Conservation (phyloP, 2,113 vertebrate genomes). For the Nyctibius bracteatus region DNA sequence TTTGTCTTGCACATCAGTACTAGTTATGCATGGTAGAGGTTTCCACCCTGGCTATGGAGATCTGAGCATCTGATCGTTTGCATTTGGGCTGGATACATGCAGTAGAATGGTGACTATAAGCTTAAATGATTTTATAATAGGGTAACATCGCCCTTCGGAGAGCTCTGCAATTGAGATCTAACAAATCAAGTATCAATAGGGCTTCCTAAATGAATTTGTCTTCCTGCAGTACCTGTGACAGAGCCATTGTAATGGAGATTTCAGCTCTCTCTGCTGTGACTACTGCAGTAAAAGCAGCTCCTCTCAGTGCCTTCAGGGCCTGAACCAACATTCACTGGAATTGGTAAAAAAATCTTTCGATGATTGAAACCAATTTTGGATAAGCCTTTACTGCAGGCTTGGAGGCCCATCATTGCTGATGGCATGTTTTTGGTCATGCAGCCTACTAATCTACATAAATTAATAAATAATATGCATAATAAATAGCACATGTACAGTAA, state of each 20-base stretch:
- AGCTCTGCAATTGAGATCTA: constrained; percentile 16
- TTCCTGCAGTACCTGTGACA: constrained; percentile 30
- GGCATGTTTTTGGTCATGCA: constrained; percentile 14
- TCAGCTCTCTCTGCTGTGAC: neutral
- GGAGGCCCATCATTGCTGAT: neutral
- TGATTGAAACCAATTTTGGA: neutral
- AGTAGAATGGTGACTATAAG: neutral
- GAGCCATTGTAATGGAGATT: constrained; percentile 28
- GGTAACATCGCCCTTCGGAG: neutral
- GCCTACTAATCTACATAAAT: constrained; percentile 47
- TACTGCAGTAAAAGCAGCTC: constrained; percentile 5
- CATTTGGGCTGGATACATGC: neutral
- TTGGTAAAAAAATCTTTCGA: neutral
- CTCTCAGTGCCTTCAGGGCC: neutral
- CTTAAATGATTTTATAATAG: neutral
- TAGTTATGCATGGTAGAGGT: neutral
- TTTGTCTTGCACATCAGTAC: neutral
- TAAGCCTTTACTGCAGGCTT: neutral
- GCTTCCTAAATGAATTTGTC: constrained; percentile 25
- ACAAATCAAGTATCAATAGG: constrained; percentile 10
- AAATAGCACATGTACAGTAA: neutral
- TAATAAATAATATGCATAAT: constrained; percentile 37
- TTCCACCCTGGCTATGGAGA: neutral
- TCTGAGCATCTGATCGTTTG: neutral
- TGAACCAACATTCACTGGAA: neutral